phyloP scores from a whole-genome alignment of 2,797 vertebrate genomes.

The Lophius americanus region DNA sequence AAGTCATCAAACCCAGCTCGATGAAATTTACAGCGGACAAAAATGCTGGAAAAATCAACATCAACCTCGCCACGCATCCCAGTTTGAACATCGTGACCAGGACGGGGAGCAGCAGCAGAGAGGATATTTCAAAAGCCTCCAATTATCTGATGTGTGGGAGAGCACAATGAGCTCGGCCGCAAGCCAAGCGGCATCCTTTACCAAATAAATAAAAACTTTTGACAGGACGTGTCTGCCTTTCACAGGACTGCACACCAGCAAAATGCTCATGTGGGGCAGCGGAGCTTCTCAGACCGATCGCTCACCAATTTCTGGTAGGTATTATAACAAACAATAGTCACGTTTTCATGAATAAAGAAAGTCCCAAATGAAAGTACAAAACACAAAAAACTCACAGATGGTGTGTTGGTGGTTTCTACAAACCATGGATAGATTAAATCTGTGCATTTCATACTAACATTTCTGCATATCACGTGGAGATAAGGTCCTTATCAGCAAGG shows the following conservation, averaged over 20 bases:
- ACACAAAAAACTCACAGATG: too few relatives aligned
- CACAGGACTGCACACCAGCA: conserved; percentile 27
- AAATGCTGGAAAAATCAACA: conserved; percentile 58
- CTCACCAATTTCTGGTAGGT: conserved; percentile 1
- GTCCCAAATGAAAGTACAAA: background rate
- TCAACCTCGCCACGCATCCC: conserved; percentile 48
- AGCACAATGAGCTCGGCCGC: conserved; percentile 36
- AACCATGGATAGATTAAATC: background rate
- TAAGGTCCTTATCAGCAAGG: too few relatives aligned
- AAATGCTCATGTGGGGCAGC: conserved; percentile 9
- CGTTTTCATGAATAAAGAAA: background rate
- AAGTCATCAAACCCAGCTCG: conserved; percentile 52
- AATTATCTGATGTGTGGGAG: conserved; percentile 76
- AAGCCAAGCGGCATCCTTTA: conserved; percentile 59
- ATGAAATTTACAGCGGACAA: conserved; percentile 59
- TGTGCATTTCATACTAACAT: too few relatives aligned
- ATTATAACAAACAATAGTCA: conserved; percentile 1
- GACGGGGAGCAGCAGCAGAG: conserved; percentile 30
- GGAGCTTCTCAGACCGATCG: background rate
- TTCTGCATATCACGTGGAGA: too few relatives aligned
- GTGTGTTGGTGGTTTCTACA: background rate
- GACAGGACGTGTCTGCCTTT: conserved; percentile 46
- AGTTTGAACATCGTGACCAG: conserved; percentile 62
- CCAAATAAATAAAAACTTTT: conserved; percentile 55
- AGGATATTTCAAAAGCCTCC: conserved; percentile 59